Conservation (phyloP, 1,140 invertebrate genomes). For the Rhysida immarginata region DNA sequence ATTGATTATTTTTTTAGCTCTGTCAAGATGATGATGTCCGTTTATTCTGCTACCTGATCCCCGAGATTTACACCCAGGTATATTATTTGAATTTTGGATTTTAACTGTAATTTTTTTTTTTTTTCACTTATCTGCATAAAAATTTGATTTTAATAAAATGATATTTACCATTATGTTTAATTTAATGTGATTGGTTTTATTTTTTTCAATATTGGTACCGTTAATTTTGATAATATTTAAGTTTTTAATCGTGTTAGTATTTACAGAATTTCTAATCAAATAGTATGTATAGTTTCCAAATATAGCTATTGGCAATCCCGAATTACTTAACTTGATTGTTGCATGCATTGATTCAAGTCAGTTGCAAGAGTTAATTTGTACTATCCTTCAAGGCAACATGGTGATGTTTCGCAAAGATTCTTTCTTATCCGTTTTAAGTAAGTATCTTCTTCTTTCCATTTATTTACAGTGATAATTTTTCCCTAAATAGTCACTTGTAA, state of each 20-base stretch:
- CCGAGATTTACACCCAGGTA: slow-evolving; percentile 65
- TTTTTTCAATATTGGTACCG: too few species aligned
- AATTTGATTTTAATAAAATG: too few species aligned
- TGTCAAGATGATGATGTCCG: slow-evolving; percentile 77
- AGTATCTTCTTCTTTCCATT: slow-evolving; percentile 17
- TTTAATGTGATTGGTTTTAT: too few species aligned
- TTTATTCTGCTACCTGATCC: slow-evolving; percentile 75
- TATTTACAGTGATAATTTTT: too few species aligned
- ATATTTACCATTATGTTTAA: too few species aligned
- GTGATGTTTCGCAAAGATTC: slow-evolving; percentile 37
- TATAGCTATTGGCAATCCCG: slow-evolving; percentile 65
- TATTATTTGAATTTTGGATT: slow-evolving; percentile 16
- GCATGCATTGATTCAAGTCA: slow-evolving; percentile 74
- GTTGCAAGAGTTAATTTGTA: slow-evolving; percentile 73
- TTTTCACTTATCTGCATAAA: too few species aligned
- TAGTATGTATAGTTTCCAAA: slow-evolving; percentile 51
- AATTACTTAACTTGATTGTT: slow-evolving; percentile 70
- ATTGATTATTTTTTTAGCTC: slow-evolving; percentile 32
- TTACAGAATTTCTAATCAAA: too few species aligned
- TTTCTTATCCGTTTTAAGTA: slow-evolving; percentile 33
- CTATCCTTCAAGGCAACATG: slow-evolving; percentile 70
- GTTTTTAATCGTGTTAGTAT: too few species aligned
- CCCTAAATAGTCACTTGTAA: too few species aligned
- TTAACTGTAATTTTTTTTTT: too few species aligned
- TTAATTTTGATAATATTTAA: not conserved